Percentiles rank a stretch among this genome's conserved stretches.
phyloP scores from a whole-genome alignment of 2,797 vertebrate species.

The Xenops minutus region DNA sequence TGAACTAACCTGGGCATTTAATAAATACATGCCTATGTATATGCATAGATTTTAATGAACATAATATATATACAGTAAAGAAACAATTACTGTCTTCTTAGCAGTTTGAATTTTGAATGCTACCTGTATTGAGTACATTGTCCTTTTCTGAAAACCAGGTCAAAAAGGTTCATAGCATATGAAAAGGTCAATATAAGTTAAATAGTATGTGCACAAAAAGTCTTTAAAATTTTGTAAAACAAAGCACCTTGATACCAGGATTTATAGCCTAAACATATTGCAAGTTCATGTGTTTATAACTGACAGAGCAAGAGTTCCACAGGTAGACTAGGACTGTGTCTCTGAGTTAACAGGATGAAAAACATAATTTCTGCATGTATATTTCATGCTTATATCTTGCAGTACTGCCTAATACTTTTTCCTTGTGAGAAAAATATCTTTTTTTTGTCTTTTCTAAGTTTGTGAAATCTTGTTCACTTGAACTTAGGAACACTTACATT shows the following conservation, averaged over 20 bases:
- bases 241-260: background rate
- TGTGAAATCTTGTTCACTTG: background rate
- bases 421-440: background rate
- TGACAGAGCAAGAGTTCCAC: background rate
- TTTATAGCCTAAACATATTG: background rate
- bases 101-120: background rate
- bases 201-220: background rate
- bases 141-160: background rate
- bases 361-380: background rate
- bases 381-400: background rate
- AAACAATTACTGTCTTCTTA: background rate
- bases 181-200: background rate
- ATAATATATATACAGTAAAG: background rate
- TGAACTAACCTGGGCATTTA: background rate
- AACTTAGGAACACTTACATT: background rate
- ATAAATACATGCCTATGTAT: background rate
- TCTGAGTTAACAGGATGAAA: background rate
- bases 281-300: background rate
- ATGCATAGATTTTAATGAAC: background rate
- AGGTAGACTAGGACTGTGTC: background rate
- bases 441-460: background rate
- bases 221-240: background rate
- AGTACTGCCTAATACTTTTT: background rate
- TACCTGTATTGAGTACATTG: background rate
- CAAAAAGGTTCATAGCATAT: background rate